Base-by-base conservation (phyloP, 2,113 vertebrate species). In the Lampris incognitus region DNA sequence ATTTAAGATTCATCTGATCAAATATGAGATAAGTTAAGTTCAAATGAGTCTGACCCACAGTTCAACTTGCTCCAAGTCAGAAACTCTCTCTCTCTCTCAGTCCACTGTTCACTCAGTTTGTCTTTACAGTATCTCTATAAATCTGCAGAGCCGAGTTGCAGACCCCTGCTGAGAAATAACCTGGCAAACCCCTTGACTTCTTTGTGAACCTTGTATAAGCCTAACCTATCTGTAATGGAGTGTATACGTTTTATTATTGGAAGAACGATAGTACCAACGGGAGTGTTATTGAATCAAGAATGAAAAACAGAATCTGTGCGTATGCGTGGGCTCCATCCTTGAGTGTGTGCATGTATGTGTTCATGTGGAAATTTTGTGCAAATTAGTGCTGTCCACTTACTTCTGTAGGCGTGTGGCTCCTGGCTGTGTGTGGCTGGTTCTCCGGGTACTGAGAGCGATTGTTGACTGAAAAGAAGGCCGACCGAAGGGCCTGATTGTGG, bases 381-480 rank as follows among this genome's bases (percentile, higher is more conserved):
- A 4, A 39, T n/a, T 55, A 8, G 24, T 39, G n/a, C 51, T 5
- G 46, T 3, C 36, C 8, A 52, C 86, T 92, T 75, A 94, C 94
- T 92, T 94, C 92, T 69, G 88, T 82, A 6, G 91, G 85, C 0
- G 87, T 91, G 86, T 75, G 83, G 71, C 88, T 93, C 74, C 87
- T 80, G 0, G 56, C 46, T 1, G 78, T 54, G 84, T 73, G 73
- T 8, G 52, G 56, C 50, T 69, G 86, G 69, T 64, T 78, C 36
- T 89, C 84, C 9, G 36, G 36, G 52, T 39, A 79, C 36, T 69
- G 89, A 9, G 70, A 41, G 5, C 72, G 39, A 46, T 44, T 57
- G 67, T 41, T 78, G 64, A 94, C 88, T 1, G 88, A 88, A 61
- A 92, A 66, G 54, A 95, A 95, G 8, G 93, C 78, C 80, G 95